A percentile compares a stretch with the other conserved stretches of the same genome.
Conservation (phyloP, 1,140 invertebrate species). For the Oryctes rhinoceros region DNA sequence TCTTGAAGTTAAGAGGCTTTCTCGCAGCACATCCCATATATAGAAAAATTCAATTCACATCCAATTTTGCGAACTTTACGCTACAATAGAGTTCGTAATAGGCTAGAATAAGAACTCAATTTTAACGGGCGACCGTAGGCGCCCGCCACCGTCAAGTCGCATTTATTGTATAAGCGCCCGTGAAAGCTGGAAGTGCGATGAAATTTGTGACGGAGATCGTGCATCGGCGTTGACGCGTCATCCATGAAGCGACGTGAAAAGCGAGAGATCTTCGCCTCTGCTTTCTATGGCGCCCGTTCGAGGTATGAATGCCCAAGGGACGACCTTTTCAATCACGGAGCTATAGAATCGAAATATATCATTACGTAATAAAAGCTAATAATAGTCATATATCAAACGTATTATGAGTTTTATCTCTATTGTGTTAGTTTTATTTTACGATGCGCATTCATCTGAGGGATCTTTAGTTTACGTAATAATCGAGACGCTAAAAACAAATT, state of each 20-base stretch:
- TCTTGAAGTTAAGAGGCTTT: conserved; percentile 42
- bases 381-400: conserved; percentile 1
- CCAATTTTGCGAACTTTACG: conserved; percentile 52
- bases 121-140: conserved; percentile 40
- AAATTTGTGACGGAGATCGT: conserved; percentile 20
- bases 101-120: conserved; percentile 46
- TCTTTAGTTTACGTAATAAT: too few species aligned
- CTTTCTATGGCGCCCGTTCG: neutral
- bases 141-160: conserved; percentile 23
- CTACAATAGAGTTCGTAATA: conserved; percentile 49
- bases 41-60: conserved; percentile 54
- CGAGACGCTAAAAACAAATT: too few species aligned
- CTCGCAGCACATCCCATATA: conserved; percentile 45
- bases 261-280: conserved; percentile 5
- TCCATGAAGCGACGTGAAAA: neutral
- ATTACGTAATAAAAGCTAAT: conserved; percentile 32
- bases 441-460: too few species aligned
- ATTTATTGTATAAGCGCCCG: conserved; percentile 27
- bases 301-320: conserved; percentile 19
- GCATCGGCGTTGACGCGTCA: neutral
- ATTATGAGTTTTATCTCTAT: neutral
- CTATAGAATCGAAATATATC: conserved; percentile 10
- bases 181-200: conserved; percentile 27
- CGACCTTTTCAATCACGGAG: conserved; percentile 8
- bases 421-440: too few species aligned